Evolutionary conservation across 2,888 invertebrate species (phyloP), one percentile per base, ranked within the genome.

Genomic region (Allophyes oxyacanthae): DNA sequence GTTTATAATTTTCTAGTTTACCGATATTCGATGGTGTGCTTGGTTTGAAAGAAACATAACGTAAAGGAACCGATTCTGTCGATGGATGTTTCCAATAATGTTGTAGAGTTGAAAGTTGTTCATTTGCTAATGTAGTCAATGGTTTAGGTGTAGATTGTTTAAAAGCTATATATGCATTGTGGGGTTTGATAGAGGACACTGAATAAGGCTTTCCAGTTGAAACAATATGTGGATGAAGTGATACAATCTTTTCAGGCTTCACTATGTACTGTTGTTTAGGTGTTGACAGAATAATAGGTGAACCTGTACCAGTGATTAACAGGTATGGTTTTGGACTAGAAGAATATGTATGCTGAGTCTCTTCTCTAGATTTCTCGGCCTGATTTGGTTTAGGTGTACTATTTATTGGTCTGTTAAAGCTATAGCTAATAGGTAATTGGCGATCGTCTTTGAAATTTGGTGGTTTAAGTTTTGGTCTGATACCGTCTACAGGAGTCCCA

Each of bases 401-500:
- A 48, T 77, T 81, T 44, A 80, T 73, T 20, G 86, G 84, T 48
- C 79, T 83, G 49, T 77, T 87, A 70, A 94, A 94, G 73, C 84
- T 93, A 62, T 90, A 89, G 49, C 77, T 91, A 36, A 93, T 82
- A n/a, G 94, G 92, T 62, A 93, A 75, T 62, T 90, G 88, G 28
- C 92, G 87, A 55, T 94, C 92, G 57, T 94, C 94, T 52, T 90
- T 89, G 61, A 93, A 94, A 72, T 94, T 92, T 41, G 94, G 93
- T 20, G 91, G 91, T 53, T 88, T 88, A 2, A 92, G 68, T 61
- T 88, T 92, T 28, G 89, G 88, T 63, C 79, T 81, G 11, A 84
- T 64, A 25, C 79, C 75, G 57, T 88, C 87, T 44, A 86, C 46
- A 15, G 83, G 75, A 51, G 64, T 72, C 14, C 79, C 81, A 58